phyloP scores from a whole-genome alignment of 2,113 vertebrate genomes.

The Eolophus roseicapilla region DNA sequence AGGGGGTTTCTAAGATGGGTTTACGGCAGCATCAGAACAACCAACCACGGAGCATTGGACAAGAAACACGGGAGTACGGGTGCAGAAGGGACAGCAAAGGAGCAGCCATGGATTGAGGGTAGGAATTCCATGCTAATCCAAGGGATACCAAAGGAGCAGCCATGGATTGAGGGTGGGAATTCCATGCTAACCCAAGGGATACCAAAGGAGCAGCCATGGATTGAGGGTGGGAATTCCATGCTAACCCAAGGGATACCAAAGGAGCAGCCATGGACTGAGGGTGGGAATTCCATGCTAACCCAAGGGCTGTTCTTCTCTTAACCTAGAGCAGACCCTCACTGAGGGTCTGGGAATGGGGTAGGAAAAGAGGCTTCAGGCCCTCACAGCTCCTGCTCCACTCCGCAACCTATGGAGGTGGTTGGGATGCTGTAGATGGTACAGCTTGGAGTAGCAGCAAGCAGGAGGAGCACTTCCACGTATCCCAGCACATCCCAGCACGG shows the following conservation, averaged over 20 bases:
- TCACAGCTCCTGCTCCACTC: no score
- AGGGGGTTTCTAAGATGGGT: neutral
- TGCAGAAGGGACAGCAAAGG: neutral
- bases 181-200: neutral
- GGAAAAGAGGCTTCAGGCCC: neutral
- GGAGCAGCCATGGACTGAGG: no score
- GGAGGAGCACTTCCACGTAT: neutral
- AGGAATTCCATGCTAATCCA: neutral
- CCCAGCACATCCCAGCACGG: neutral
- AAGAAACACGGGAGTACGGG: neutral
- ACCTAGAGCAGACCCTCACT: neutral
- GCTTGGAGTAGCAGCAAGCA: neutral
- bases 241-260: no score
- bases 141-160: neutral
- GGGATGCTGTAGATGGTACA: neutral
- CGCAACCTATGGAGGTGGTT: neutral
- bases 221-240: neutral
- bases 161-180: neutral
- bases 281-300: no score
- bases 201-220: neutral
- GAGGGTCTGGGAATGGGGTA: neutral
- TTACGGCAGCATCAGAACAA: neutral
- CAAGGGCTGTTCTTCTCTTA: neutral
- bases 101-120: no score
- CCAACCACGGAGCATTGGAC: neutral